These are phyloP conservation scores for Protosalanx chinensis DNA, from an alignment of 2,797 vertebrate genomes.

Conservation along the genomic window DNA sequence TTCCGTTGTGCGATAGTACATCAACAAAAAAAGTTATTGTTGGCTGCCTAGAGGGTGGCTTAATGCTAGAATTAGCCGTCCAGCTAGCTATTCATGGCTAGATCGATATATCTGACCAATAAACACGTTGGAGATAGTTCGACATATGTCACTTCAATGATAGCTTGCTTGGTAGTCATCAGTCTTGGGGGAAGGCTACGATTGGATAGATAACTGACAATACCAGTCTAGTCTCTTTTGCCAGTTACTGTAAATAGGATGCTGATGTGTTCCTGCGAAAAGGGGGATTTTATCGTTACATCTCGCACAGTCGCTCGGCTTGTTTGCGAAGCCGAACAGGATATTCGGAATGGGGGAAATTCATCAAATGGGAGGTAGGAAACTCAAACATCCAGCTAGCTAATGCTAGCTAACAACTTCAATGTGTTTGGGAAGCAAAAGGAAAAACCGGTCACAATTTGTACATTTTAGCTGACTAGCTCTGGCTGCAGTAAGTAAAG, in stretches of 20 bases:
- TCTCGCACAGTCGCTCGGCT: slow-evolving; percentile 70
- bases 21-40: too few relatives aligned
- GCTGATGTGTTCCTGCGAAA: slow-evolving; percentile 79
- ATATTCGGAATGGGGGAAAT: slow-evolving; percentile 68
- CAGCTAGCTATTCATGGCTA: too few relatives aligned
- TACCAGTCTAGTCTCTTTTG: slow-evolving; percentile 24
- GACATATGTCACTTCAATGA: slow-evolving; percentile 1
- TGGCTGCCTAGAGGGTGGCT: not conserved
- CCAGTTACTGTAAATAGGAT: slow-evolving; percentile 43
- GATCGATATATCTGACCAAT: slow-evolving; percentile 14
- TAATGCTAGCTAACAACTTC: not conserved
- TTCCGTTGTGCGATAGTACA: too few relatives aligned
- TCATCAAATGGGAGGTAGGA: slow-evolving; percentile 80
- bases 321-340: slow-evolving; percentile 73
- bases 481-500: too few relatives aligned
- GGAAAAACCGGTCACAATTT: too few relatives aligned
- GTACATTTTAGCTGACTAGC: too few relatives aligned
- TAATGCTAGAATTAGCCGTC: not conserved
- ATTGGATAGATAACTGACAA: slow-evolving; percentile 14
- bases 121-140: not conserved
- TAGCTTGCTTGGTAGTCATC: slow-evolving; percentile 30
- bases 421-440: not conserved
- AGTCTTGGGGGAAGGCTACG: slow-evolving; percentile 20
- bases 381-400: not conserved
- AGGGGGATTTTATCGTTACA: slow-evolving; percentile 73